Percentiles rank a stretch among this genome's conserved stretches.
Evolutionary conservation across 2,888 invertebrate genomes (phyloP).

Genomic region (Crepidodera aurea): DNA sequence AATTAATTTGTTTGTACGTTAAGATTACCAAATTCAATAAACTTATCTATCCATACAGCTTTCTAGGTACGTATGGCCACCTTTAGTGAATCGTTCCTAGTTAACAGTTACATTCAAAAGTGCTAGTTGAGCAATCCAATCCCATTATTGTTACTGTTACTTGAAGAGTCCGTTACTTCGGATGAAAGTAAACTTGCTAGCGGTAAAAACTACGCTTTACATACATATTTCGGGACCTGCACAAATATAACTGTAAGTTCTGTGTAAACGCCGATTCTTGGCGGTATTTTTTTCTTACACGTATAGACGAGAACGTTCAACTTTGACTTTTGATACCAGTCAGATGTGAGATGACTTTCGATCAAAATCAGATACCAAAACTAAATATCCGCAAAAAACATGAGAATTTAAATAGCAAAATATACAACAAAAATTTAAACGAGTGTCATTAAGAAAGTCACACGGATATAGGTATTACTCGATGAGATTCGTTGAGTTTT

Average conservation of each 20-base stretch:
- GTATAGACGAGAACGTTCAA: constrained; percentile 27
- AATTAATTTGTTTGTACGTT: no score
- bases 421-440: no score
- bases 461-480: no score
- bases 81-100: constrained; percentile 21
- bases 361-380: no score
- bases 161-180: constrained; percentile 42
- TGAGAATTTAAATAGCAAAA: no score
- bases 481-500: no score
- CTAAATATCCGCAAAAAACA: no score
- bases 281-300: not conserved
- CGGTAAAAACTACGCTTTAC: constrained; percentile 43
- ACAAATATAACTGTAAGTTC: constrained; percentile 34
- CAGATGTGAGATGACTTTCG: not conserved
- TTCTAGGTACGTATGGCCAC: not conserved
- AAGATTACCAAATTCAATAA: no score
- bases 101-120: constrained; percentile 47
- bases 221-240: constrained; percentile 40
- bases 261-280: constrained; percentile 7
- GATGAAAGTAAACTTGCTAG: constrained; percentile 50
- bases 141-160: constrained; percentile 47
- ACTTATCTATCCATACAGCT: no score
- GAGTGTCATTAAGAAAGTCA: no score
- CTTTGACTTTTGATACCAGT: constrained; percentile 30
- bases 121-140: constrained; percentile 48